Evolutionary conservation across 2,888 invertebrate species (phyloP), one percentile per base, ranked within the genome.

Genomic region (Helleia helle): DNA sequence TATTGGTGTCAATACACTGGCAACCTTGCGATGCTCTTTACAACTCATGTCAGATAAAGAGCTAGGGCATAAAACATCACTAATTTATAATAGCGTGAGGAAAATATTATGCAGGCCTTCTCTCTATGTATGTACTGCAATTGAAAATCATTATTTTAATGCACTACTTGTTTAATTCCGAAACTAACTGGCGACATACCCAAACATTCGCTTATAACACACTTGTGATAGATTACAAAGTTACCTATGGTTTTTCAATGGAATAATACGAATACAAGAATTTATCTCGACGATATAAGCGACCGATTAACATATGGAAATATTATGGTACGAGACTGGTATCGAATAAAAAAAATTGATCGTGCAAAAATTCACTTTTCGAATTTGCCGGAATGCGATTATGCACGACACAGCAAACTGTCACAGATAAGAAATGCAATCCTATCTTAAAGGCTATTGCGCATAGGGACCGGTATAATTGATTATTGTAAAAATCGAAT

Each of bases 1-100:
- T 69, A 75, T 62, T 65, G 72, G 68, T 73, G 83, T 83, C 83
- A 81, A 81, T 76, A 81, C 73, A 76, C 81, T 75, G 70, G 65
- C 81, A 83, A 83, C 83, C 83, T 83, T 83, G 77, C 81, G 68
- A 66, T 64, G 81, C 67, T 81, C 83, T 81, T 75, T 75, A 74
- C 66, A 67, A 75, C 70, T 74, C 64, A 61, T 65, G 74, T 72
- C 79, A 75, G 81, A 83, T 83, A 81, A 79, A 80, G 71, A 71
- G 71, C 70, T 74, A 75, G 72, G 70, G 70, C 71, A 74, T 73
- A 74, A 71, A 73, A 74, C 68, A 73, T 74, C 66, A 65, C 61
- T 63, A 66, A 57, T 67, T 65, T 65, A 69, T 61, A 62, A 59
- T 56, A 57, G 56, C 56, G 52, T 56, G 53, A 49, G 47, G 51